phyloP scores from a whole-genome alignment of 2,888 invertebrate genomes.

The Brachyopa scutellaris region DNA sequence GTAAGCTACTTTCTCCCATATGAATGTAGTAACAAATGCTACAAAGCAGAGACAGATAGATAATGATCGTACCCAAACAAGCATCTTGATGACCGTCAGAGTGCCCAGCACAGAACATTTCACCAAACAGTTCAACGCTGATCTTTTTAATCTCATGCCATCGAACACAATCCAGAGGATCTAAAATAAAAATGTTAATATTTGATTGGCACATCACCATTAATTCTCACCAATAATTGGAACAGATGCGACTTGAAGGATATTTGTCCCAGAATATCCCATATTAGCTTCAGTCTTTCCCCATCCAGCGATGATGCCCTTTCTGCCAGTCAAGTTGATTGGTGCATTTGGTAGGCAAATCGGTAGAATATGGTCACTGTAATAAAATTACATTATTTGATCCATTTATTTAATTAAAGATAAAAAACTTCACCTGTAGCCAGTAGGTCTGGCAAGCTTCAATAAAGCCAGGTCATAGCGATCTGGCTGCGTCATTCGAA shows the following conservation, averaged over 20 bases:
- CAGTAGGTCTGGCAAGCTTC: constrained; percentile 87
- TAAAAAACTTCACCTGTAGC: constrained; percentile 78
- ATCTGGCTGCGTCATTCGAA: constrained; percentile 91
- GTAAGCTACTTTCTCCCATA: constrained; percentile 10
- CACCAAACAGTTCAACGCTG: constrained; percentile 87
- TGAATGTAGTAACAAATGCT: neutral
- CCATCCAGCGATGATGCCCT: constrained; percentile 91
- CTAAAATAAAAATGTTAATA: constrained; percentile 78
- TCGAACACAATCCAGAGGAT: constrained; percentile 88
- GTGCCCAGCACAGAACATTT: constrained; percentile 94
- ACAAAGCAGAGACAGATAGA: neutral
- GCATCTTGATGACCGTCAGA: constrained; percentile 92
- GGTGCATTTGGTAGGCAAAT: constrained; percentile 88
- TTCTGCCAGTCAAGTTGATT: constrained; percentile 83
- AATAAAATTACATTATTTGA: neutral
- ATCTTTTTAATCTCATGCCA: constrained; percentile 93
- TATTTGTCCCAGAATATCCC: constrained; percentile 90
- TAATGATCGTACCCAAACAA: constrained; percentile 85
- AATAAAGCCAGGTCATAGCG: constrained; percentile 90
- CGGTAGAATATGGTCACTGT: constrained; percentile 86
- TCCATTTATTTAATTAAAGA: no score
- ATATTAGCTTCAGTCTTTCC: constrained; percentile 89
- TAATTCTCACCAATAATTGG: constrained; percentile 89
- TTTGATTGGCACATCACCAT: neutral
- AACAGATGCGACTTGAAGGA: constrained; percentile 90